Percentiles rank a stretch among this genome's conserved stretches.
These are phyloP conservation scores for Ciona savignyi DNA, from an alignment of 23 tunicate species.

Conservation along the genomic window DNA sequence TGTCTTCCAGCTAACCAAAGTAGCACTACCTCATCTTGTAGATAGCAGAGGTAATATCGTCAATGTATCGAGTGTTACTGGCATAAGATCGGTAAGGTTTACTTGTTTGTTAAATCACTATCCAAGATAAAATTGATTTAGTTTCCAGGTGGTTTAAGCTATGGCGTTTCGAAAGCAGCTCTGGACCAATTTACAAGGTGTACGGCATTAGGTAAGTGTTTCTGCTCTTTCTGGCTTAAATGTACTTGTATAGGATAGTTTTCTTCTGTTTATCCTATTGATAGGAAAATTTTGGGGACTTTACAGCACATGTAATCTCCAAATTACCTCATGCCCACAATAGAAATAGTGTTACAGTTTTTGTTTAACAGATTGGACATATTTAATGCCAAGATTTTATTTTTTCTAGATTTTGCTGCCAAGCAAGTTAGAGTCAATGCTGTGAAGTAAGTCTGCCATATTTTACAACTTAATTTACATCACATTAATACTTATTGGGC, in stretches of 20 bases:
- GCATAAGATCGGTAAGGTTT: constrained; percentile 7
- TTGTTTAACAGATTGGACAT: too few relatives aligned
- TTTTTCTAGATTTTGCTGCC: constrained; percentile 33
- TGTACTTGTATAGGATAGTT: too few relatives aligned
- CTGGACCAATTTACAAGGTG: constrained; percentile 57
- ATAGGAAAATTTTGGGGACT: too few relatives aligned
- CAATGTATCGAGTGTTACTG: constrained; percentile 49
- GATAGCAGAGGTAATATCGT: constrained; percentile 37
- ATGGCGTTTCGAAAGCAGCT: constrained; percentile 57
- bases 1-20: constrained; percentile 47
- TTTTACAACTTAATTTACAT: too few relatives aligned
- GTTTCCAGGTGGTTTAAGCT: constrained; percentile 31
- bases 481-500: too few relatives aligned
- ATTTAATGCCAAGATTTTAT: background rate
- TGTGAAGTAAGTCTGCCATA: constrained; percentile 27
- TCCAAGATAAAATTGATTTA: background rate
- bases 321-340: too few relatives aligned
- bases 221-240: too few relatives aligned
- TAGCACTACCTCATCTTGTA: constrained; percentile 34
- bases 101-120: background rate
- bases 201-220: constrained; percentile 30
- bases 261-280: too few relatives aligned
- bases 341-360: too few relatives aligned
- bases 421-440: constrained; percentile 36
- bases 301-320: too few relatives aligned